Evolutionary conservation across 2,888 invertebrate genomes (phyloP), one percentile per base, ranked within the genome.

Genomic region (Caenorhabditis parvicauda): DNA sequence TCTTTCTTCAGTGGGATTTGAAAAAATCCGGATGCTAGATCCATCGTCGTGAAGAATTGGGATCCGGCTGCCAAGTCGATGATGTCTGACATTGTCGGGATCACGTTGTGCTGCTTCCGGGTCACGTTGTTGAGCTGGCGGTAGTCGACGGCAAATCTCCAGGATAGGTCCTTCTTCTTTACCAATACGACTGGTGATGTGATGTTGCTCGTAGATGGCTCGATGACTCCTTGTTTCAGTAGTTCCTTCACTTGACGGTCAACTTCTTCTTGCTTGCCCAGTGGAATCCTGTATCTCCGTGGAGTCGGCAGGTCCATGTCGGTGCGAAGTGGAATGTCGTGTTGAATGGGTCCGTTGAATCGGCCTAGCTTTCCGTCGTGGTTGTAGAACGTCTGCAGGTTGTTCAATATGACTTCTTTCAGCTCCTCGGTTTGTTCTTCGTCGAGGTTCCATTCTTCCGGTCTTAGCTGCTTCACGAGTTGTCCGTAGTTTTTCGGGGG

Each of bases 1-100:
- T 28, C 24, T 21, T 52, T 42, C 7, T 42, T 44, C 47, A 71
- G 53, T 0, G 9, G 21, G 7, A 71, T 46, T 24, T 65, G 62
- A 21, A 54, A 57, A 28, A 65, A 71, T 3, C 62, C 64, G 9
- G 46, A 21, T 2, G 7, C 5, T 0, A 71, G 19, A 38, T 70
- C 70, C 35, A 70, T 45, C 9, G 45, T 51, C 0, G 59, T 35
- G 44, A 54, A 70, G 14, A 43, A 35, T 25, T 41, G 32, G 4
- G 35, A 38, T 29, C 38, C 44, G 1, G 47, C 39, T 17, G 57
- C 57, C 14, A 28, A 27, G 12, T 51, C 52, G 1, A 44, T 29
- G 1, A 57, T 25, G 6, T 57, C 57, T 1, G 32, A 3, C 2
- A 51, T 52, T 14, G 32, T 27, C 3, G 57, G 57, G 27, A 57